Evolutionary conservation across 2,113 vertebrate species (phyloP), one percentile per base, ranked within the genome.

Genomic region (Pholis gunnellus): DNA sequence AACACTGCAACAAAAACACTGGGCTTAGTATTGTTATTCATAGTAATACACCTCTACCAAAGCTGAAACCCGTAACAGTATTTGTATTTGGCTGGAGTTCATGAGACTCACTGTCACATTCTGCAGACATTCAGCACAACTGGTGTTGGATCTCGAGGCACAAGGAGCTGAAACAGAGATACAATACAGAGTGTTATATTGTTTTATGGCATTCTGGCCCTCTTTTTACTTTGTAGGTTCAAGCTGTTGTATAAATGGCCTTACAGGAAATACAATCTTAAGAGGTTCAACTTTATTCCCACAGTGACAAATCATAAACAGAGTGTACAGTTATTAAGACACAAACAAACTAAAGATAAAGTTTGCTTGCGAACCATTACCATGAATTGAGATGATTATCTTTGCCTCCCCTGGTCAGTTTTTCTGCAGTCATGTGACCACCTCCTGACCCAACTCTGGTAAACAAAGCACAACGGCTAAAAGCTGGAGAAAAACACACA

Each of bases 51-150:
- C 13, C 18, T 10, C 9, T 27, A 1, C 14, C 29, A 56, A 31
- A 14, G 20, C 9, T 22, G 9, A 18, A 34, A 27, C 31, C 18
- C 11, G 17, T 9, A 13, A 3, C 31, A 29, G 4, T 9, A 9
- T 36, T 29, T 20, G 2, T 11, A 11, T 36, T 29, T 15, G 25
- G 14, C 1, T 54, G 27, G 8, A 40, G 0, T 15, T 13, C 2
- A n/a, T 10, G 22, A 42, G 14, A 95, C 97, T 97, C 87, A 99
- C 97, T 0, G 96, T 93, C 86, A 97, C 96, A 56, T 97, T 97
- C 89, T 91, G 93, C 92, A 99, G 94, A 72, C 97, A 99, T 31
- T 97, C 96, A 27, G 93, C 94, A 78, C 98, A 99, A 46, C 88
- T 96, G 20, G 38, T 96, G 95, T 97, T 98, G 0, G 96, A 96